A percentile compares a stretch with the other conserved stretches of the same genome.
Conservation (phyloP, 2,113 vertebrate genomes). For the Ophthalmotilapia sp. region DNA sequence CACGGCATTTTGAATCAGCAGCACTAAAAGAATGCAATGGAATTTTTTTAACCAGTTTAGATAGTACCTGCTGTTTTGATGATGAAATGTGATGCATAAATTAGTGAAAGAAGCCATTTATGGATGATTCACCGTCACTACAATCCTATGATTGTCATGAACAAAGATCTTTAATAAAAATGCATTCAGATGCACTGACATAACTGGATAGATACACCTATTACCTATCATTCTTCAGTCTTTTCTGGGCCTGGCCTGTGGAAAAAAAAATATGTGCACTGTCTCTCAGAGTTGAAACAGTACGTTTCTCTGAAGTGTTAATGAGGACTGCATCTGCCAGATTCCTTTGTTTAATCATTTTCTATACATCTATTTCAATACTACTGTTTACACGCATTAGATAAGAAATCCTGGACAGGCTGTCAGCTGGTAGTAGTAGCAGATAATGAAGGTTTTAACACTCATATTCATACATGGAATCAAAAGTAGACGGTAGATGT, state of each 20-base stretch:
- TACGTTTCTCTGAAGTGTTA: background rate
- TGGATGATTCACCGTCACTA: background rate
- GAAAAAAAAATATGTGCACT: background rate
- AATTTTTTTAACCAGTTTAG: background rate
- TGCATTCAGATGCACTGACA: background rate
- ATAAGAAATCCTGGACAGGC: background rate
- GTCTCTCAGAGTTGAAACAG: background rate
- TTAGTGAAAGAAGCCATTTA: background rate
- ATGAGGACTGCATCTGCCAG: background rate
- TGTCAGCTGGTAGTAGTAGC: background rate
- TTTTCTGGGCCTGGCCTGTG: background rate
- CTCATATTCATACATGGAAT: background rate
- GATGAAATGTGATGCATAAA: background rate
- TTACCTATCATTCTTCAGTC: background rate
- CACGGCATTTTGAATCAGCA: background rate
- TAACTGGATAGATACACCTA: background rate
- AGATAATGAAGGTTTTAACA: background rate
- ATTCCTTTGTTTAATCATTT: background rate
- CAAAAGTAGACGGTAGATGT: background rate
- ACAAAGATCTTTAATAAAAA: background rate
- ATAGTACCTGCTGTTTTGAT: background rate
- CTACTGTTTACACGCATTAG: background rate
- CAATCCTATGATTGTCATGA: background rate
- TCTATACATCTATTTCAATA: background rate
- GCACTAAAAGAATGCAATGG: background rate